Evolutionary conservation across 2,888 invertebrate genomes (phyloP).

Genomic region (Phragmatobia fuliginosa): DNA sequence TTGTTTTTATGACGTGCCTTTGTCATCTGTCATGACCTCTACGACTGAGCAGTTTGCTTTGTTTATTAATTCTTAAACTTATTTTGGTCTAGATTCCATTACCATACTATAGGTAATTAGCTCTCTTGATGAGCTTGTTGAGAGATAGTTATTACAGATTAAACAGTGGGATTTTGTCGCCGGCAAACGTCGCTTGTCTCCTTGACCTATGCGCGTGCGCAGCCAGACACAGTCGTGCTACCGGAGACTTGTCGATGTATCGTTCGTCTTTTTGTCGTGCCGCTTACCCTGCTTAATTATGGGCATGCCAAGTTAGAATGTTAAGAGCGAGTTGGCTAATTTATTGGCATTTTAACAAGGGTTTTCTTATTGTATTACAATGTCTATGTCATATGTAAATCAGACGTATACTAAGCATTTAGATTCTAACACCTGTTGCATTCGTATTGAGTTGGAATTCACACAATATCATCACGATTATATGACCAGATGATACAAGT

Average conservation of each 20-base stretch:
- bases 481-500: not conserved
- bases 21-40: not conserved
- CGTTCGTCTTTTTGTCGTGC: conserved; percentile 50
- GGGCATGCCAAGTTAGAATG: conserved; percentile 41
- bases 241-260: conserved; percentile 47
- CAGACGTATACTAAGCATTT: conserved; percentile 12
- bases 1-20: not conserved
- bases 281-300: conserved; percentile 40
- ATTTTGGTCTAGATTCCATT: conserved; percentile 9
- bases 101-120: conserved; percentile 1
- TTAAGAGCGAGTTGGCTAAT: conserved; percentile 12
- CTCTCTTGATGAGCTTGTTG: conserved; percentile 11
- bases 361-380: conserved; percentile 22
- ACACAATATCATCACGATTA: not conserved
- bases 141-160: conserved; percentile 32
- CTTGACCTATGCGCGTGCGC: conserved; percentile 67
- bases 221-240: conserved; percentile 46
- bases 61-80: not conserved
- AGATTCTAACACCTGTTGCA: not conserved
- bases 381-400: conserved; percentile 32
- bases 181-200: conserved; percentile 57
- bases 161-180: conserved; percentile 44
- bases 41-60: not conserved
- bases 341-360: conserved; percentile 43
- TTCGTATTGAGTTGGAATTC: not conserved